Evolutionary conservation across 1,140 invertebrate species (phyloP), one percentile per base, ranked within the genome.

Genomic region (Coelopa frigida): DNA sequence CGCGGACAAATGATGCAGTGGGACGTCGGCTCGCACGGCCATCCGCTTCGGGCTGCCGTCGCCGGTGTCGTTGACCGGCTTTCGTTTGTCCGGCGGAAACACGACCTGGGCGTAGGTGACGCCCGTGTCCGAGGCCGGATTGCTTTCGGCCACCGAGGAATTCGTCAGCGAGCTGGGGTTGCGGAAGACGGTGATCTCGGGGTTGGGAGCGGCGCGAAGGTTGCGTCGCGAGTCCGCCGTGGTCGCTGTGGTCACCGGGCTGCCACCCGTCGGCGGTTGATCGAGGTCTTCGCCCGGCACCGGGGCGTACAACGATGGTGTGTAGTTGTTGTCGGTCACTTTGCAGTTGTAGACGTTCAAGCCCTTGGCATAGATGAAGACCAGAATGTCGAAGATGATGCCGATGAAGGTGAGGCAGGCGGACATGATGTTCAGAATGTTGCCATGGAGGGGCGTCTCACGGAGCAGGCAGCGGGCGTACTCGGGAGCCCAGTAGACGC

Each of bases 71-170:
- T 53, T 51, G 21, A 12, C 12, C 0, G 50, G 51, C 48, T 64
- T 67, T 38, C 53, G 58, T 45, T 53, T 62, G 23, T 67, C 63
- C 0, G 63, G 63, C 11, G 63, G 63, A 15, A 67, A 67, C 22
- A 66, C 51, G 0, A 68, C 63, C 42, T 68, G 63, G 0, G 64
- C 64, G 39, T 68, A 68, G 35, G 64, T 67, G 2, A 68, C 58
- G 1, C 63, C 64, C 4, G 21, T 24, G 24, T 54, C 55, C 10
- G 44, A 27, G 6, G 58, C 54, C 32, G 62, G 46, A 36, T 59
- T 67, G 14, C 55, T 58, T 0, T 42, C 52, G 10, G 48, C 53
- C 0, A 51, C 59, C 3, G 63, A 67, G 1, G 61, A 68, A 18
- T 54, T 53, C 3, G 64, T 67, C 6, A 55, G 17, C 15, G 61